phyloP scores from a whole-genome alignment of 92 coral and sea anemone genomes.

The Actinernus sp. region DNA sequence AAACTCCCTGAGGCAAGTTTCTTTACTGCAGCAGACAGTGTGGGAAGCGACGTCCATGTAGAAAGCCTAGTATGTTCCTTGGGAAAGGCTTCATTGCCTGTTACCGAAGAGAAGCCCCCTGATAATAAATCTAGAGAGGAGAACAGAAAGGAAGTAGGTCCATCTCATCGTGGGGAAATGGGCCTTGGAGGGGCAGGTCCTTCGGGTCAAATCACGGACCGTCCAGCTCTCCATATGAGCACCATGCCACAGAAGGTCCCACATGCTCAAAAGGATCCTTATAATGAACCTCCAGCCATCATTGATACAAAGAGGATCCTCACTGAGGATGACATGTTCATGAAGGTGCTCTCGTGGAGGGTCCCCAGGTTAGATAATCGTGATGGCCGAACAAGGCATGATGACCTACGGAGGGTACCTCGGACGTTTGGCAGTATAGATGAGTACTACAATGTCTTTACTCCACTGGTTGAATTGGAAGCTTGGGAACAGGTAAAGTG shows the following conservation, averaged over 20 bases:
- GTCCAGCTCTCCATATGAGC: no score
- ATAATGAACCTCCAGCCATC: slow-evolving; percentile 32
- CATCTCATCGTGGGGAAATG: no score
- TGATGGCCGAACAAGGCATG: slow-evolving; percentile 6
- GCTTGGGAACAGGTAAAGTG: slow-evolving; percentile 95
- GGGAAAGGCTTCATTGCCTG: no score
- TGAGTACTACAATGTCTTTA: slow-evolving; percentile 71
- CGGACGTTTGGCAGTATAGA: slow-evolving; percentile 75
- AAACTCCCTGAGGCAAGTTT: no score
- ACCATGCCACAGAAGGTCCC: neutral
- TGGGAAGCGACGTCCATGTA: no score
- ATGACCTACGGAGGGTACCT: slow-evolving; percentile 28
- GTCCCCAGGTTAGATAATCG: slow-evolving; percentile 31
- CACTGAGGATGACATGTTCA: slow-evolving; percentile 65
- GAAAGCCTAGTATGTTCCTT: no score
- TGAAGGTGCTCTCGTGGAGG: slow-evolving; percentile 57
- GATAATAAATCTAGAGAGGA: no score
- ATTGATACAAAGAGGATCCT: slow-evolving; percentile 25
- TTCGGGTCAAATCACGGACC: no score
- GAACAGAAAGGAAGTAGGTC: no score
- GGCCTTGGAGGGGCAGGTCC: no score
- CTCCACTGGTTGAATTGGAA: slow-evolving; percentile 77
- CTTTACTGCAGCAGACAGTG: no score
- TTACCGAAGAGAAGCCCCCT: no score
- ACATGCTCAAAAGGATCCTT: neutral